Evolutionary conservation across 1,140 invertebrate species (phyloP).

Genomic region (Dinothrombium tinctorium): DNA sequence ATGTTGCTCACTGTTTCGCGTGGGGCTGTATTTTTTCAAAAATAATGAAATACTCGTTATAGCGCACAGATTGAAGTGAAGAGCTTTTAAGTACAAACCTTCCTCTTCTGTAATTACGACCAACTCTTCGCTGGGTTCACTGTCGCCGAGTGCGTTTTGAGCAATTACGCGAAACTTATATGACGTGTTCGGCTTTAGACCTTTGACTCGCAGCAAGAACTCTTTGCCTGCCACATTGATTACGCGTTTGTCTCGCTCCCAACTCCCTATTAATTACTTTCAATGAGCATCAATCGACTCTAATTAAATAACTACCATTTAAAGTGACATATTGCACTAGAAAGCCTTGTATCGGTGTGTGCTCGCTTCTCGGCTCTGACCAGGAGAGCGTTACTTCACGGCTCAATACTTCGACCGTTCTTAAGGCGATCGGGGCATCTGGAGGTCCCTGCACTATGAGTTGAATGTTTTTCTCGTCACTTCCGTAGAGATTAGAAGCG

Average conservation of each 20-base stretch:
- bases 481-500: slow-evolving; percentile 20
- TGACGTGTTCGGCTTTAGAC: slow-evolving; percentile 56
- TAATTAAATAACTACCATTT: slow-evolving; percentile 14
- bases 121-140: slow-evolving; percentile 56
- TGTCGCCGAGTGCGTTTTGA: slow-evolving; percentile 36
- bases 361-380: slow-evolving; percentile 26
- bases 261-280: not conserved
- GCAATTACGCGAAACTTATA: slow-evolving; percentile 72
- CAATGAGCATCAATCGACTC: not conserved
- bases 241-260: not conserved
- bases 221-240: slow-evolving; percentile 1
- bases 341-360: slow-evolving; percentile 25
- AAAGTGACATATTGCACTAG: slow-evolving; percentile 19
- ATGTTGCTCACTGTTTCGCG: slow-evolving; percentile 11
- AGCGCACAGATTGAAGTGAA: too few species aligned
- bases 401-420: slow-evolving; percentile 20
- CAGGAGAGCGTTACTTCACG: slow-evolving; percentile 22
- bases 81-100: slow-evolving; percentile 23
- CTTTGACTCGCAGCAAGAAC: slow-evolving; percentile 26
- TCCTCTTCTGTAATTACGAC: slow-evolving; percentile 61
- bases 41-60: too few species aligned
- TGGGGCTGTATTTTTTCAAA: too few species aligned
- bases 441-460: slow-evolving; percentile 26
- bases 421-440: slow-evolving; percentile 22
- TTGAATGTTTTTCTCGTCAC: slow-evolving; percentile 22